A percentile compares a stretch with the other conserved stretches of the same genome.
Conservation (phyloP, 2,113 vertebrate genomes). For the Leucoraja erinaceus region DNA sequence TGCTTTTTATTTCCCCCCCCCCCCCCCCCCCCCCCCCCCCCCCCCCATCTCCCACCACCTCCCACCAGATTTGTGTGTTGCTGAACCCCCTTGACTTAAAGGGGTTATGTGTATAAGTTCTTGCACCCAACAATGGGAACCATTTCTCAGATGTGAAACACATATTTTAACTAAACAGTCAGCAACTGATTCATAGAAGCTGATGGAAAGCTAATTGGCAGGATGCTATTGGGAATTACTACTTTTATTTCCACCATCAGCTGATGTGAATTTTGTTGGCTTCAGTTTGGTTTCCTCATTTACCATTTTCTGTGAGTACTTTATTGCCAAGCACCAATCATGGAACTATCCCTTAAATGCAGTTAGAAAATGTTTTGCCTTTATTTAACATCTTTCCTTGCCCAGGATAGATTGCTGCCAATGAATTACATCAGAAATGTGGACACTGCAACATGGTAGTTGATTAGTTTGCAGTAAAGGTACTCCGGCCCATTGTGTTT, state of each 20-base stretch:
- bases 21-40: too few relatives aligned
- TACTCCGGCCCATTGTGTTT: neutral
- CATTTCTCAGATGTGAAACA: neutral
- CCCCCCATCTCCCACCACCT: too few relatives aligned
- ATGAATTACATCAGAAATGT: neutral
- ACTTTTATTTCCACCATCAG: neutral
- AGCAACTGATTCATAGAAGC: neutral
- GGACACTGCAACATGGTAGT: neutral
- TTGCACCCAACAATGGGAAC: neutral
- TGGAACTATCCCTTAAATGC: neutral
- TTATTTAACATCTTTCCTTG: neutral
- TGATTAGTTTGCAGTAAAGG: neutral
- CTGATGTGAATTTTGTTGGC: neutral
- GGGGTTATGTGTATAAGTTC: neutral
- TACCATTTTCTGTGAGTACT: neutral
- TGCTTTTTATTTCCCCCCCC: too few relatives aligned
- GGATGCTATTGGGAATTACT: neutral
- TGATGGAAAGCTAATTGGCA: neutral
- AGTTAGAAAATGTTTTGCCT: neutral
- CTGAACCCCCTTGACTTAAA: neutral
- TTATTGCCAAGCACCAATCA: neutral
- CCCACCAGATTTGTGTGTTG: too few relatives aligned
- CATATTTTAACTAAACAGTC: neutral
- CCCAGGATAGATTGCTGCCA: neutral
- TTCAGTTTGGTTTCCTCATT: neutral